Base-by-base conservation (phyloP, 2,888 invertebrate species). In the Lepidocyrtoides sp. region DNA sequence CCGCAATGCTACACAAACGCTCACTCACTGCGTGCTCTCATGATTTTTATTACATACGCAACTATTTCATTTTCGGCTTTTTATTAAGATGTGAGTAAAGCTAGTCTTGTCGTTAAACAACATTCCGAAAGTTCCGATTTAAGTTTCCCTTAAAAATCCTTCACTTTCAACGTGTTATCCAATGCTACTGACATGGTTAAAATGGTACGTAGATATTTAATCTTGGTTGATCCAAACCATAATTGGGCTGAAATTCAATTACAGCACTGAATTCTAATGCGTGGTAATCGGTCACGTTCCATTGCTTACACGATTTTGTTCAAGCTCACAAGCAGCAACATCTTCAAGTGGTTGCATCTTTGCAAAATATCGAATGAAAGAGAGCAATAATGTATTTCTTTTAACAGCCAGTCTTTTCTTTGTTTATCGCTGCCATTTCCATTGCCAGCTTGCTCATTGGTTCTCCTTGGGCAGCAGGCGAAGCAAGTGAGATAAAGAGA, bases 201-300 rank as follows among this genome's bases (percentile, higher is more conserved):
- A 63, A 63, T 63, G 63, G 20, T 29, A 14, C 63, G 29, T 29
- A 26, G 12, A 63, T 63, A 63, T 63, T 63, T 63, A 63, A 8
- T 63, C 63, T 63, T 63, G 63, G 63, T 63, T 63, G 63, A 63
- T 63, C 63, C 63, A 29, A n/a, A 26, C 26, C 63, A 63, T 63
- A 63, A 63, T 63, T 63, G 63, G 29, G 8, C 23, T 29, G 63
- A 29, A 63, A 63, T 63, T 63, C 63, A 63, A 63, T 63, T 63
- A 63, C 63, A 20, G 14, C 26, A 14, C 63, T 26, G 63, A 63
- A 63, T 63, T 63, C 63, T 63, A 63, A 63, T 63, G 8, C 29
- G 63, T 10, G 14, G 63, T 63, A 63, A 63, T 63, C 63, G 63
- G 63, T 63, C 63, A 63, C 63, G 63, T 63, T 26, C 17, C 29